Conservation (phyloP, 2,888 invertebrate species). For the Operophtera brumata region DNA sequence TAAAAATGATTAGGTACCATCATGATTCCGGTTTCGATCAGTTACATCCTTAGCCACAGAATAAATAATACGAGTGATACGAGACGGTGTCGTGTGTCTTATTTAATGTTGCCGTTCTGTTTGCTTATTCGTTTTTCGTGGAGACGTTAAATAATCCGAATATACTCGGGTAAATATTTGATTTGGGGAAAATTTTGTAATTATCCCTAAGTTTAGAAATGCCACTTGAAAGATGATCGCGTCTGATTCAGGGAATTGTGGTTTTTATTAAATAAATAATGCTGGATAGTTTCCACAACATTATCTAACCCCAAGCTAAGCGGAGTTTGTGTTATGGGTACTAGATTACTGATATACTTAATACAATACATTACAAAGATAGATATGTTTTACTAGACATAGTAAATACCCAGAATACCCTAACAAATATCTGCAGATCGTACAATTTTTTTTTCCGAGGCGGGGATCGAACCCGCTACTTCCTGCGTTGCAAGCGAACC, state of each 20-base stretch:
- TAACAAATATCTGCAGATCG: too few relatives aligned
- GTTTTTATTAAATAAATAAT: too few relatives aligned
- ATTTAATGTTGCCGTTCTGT: slow-evolving; percentile 42
- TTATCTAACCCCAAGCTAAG: too few relatives aligned
- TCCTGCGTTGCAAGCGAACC: too few relatives aligned
- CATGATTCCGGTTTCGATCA: slow-evolving; percentile 9
- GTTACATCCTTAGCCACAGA: slow-evolving; percentile 33
- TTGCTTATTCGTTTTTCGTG: slow-evolving; percentile 35
- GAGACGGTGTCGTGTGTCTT: slow-evolving; percentile 37
- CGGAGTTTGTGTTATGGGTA: too few relatives aligned
- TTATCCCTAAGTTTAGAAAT: background rate
- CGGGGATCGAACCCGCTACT: too few relatives aligned
- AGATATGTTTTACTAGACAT: too few relatives aligned
- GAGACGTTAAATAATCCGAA: slow-evolving; percentile 23
- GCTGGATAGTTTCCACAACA: too few relatives aligned
- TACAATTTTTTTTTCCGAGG: too few relatives aligned
- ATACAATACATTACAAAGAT: too few relatives aligned
- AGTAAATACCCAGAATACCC: too few relatives aligned
- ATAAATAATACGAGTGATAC: slow-evolving; percentile 34
- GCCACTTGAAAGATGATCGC: background rate
- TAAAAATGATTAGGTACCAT: background rate
- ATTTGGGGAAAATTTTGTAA: slow-evolving; percentile 19
- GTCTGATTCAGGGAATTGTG: background rate
- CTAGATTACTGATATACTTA: too few relatives aligned
- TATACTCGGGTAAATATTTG: slow-evolving; percentile 20